Base-by-base conservation (phyloP, 2,888 invertebrate genomes). In the Epirrita christyi region DNA sequence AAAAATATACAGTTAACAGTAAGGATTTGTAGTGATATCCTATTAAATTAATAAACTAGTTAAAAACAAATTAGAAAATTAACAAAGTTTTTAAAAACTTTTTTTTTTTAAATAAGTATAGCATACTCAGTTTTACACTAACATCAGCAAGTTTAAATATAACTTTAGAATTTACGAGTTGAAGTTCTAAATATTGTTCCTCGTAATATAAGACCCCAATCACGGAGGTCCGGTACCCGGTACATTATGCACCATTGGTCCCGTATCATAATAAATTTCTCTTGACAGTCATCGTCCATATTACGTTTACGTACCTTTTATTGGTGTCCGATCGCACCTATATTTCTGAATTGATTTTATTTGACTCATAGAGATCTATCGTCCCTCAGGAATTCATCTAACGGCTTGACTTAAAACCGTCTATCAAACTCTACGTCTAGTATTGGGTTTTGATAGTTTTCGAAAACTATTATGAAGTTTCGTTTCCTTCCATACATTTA, bases 201-300 rank as follows among this genome's bases (percentile, higher is more conserved):
- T 48, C 37, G 15, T 42, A 51, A 43, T 52, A 55, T 41, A 38
- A 44, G 28, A 37, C 40, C 29, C 52, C 64, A 44, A 62, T 64
- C 63, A 61, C 43, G 72, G 72, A 61, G 66, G 64, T 71, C 64
- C 45, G 50, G 28, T 14, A 34, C 46, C 61, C 48, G 52, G 40
- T 37, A 44, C 32, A 48, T 55, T 55, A 55, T 55, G 32, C 48
- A 21, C 48, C 44, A 49, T 53, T 50, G 51, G 62, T 55, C 48
- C 55, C 55, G 63, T 49, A 37, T 60, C 49, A 55, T 52, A 55
- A 60, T 68, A 62, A 67, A 68, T 68, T 55, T 68, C 63, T 50
- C 49, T 55, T 53, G 70, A 64, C 64, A 62, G 52, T 46, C 51
- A 48, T 63, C 57, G 47, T 38, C 61, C 55, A 44, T 61, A 61